These are phyloP conservation scores for Ciconia nigra DNA, from an alignment of 2,797 vertebrate species.

Conservation along the genomic window DNA sequence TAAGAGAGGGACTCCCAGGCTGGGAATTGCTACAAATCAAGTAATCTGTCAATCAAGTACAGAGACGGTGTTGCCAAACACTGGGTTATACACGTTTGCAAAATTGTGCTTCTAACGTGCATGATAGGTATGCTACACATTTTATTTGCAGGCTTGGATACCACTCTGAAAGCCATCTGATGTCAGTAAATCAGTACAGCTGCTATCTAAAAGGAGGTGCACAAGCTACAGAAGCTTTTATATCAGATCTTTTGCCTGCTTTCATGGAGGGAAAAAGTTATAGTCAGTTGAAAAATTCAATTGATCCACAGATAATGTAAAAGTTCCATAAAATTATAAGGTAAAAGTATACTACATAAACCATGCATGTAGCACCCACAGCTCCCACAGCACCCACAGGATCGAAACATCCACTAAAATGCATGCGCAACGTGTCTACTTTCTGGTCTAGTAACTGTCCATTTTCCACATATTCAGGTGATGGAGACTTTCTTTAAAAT, in stretches of 20 bases:
- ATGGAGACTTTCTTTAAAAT: background rate
- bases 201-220: background rate
- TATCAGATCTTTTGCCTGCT: background rate
- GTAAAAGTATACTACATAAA: background rate
- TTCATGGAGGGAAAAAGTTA: background rate
- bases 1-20: background rate
- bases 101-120: background rate
- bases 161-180: background rate
- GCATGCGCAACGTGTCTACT: rapidly evolving
- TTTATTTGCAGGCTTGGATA: background rate
- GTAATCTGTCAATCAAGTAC: background rate
- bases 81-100: background rate
- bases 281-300: background rate
- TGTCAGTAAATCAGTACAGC: background rate
- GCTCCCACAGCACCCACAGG: background rate
- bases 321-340: background rate
- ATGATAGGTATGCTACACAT: background rate
- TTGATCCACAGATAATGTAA: background rate
- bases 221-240: background rate
- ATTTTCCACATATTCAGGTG: background rate
- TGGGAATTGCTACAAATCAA: background rate
- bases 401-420: background rate
- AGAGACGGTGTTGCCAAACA: rapidly evolving
- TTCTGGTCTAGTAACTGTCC: background rate
- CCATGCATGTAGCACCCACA: background rate